Conservation (phyloP, 2,113 vertebrate species). For the Prinia subflava region DNA sequence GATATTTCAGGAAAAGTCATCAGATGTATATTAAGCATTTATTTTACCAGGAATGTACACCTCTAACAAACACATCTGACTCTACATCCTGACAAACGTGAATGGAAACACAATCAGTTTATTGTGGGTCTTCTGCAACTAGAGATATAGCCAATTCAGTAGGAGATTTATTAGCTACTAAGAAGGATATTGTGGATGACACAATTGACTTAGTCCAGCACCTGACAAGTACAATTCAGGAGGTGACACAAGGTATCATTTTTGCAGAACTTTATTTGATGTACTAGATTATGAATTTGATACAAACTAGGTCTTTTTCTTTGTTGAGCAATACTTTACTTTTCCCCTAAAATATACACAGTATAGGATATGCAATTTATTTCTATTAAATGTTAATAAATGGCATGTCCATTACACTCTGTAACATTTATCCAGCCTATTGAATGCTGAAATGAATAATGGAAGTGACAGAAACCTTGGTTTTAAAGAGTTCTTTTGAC, state of each 20-base stretch:
- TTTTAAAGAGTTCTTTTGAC: not conserved
- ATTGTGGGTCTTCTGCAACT: not conserved
- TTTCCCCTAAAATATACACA: not conserved
- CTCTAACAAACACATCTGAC: not conserved
- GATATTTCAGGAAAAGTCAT: not conserved
- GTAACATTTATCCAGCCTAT: not conserved
- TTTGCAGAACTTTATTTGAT: not conserved
- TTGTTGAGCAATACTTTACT: not conserved
- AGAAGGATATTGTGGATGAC: not conserved
- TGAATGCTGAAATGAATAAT: not conserved
- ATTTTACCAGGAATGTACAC: not conserved
- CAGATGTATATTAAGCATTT: not conserved
- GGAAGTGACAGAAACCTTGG: not conserved
- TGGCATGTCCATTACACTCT: not conserved
- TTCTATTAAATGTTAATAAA: not conserved
- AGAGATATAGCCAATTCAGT: not conserved
- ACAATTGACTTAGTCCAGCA: not conserved
- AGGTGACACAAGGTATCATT: not conserved
- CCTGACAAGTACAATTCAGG: constrained; percentile 8
- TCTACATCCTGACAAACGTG: not conserved
- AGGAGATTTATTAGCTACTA: not conserved
- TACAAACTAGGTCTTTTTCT: not conserved
- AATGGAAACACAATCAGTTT: not conserved
- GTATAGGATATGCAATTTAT: not conserved
- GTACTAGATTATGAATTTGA: not conserved